These are phyloP conservation scores for Rhagophthalmus giganteus DNA, from an alignment of 2,888 invertebrate genomes.

Conservation along the genomic window DNA sequence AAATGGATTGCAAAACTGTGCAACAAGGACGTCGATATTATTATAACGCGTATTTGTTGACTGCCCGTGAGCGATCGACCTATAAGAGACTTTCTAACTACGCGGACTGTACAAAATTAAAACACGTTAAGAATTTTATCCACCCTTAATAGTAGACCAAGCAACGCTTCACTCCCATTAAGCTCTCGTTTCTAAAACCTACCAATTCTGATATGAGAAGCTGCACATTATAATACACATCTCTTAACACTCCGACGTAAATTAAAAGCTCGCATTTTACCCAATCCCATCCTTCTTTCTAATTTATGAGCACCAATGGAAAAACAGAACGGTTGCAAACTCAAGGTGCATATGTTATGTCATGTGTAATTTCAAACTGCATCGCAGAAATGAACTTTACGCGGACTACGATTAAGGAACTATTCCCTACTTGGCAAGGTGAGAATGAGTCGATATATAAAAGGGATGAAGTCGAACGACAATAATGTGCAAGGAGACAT, in stretches of 20 bases:
- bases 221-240: conserved; percentile 42
- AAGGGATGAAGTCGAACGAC: conserved; percentile 18
- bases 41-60: no score
- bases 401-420: conserved; percentile 22
- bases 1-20: no score
- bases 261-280: conserved; percentile 48
- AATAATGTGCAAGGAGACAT: conserved; percentile 21
- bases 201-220: conserved; percentile 49
- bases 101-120: conserved; percentile 19
- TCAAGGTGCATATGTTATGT: conserved; percentile 27
- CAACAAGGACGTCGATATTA: no score
- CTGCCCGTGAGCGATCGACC: no score
- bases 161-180: conserved; percentile 29
- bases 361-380: conserved; percentile 25
- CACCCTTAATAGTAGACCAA: conserved; percentile 25
- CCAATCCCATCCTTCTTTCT: conserved; percentile 39
- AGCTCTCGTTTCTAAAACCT: conserved; percentile 37
- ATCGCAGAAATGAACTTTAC: conserved; percentile 25
- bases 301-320: conserved; percentile 45
- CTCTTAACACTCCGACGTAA: conserved; percentile 46
- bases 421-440: conserved; percentile 27
- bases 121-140: conserved; percentile 10
- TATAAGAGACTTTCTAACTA: background rate
- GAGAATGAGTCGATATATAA: conserved; percentile 26
- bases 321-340: conserved; percentile 18